Conservation (phyloP, 2,113 vertebrate species). For the Hippoglossus stenolepis region DNA sequence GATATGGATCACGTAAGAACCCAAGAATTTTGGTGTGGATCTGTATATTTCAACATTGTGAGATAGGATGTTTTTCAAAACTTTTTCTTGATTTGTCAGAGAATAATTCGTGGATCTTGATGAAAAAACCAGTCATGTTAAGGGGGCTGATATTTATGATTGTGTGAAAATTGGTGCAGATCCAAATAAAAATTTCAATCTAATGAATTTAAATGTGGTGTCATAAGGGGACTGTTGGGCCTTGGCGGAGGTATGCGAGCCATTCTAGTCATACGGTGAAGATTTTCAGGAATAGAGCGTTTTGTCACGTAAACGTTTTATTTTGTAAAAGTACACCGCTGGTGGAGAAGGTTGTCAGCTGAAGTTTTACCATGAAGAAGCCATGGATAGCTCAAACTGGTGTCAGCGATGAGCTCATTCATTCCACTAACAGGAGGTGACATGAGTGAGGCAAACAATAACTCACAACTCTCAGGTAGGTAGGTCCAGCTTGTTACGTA, state of each 20-base stretch:
- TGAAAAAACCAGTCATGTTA: not conserved
- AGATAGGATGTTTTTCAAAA: not conserved
- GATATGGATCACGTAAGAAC: too few species aligned
- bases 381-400: constrained; percentile 48
- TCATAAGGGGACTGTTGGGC: too few species aligned
- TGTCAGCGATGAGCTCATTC: constrained; percentile 78
- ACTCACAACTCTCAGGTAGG: constrained; percentile 68
- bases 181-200: too few species aligned
- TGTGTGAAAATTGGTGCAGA: too few species aligned
- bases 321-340: constrained; percentile 22
- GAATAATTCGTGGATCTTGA: not conserved
- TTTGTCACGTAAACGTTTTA: constrained; percentile 3
- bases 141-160: too few species aligned
- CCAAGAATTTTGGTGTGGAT: too few species aligned
- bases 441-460: constrained; percentile 66
- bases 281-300: too few species aligned
- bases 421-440: constrained; percentile 71
- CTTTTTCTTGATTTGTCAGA: not conserved
- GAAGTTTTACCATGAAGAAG: constrained; percentile 46
- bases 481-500: constrained; percentile 66
- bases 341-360: constrained; percentile 8
- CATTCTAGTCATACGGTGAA: too few species aligned
- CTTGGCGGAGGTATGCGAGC: too few species aligned
- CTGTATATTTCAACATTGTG: not conserved
- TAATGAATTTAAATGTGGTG: too few species aligned